Conservation (phyloP, 1,140 invertebrate genomes). For the Cyphomyrmex costatus region DNA sequence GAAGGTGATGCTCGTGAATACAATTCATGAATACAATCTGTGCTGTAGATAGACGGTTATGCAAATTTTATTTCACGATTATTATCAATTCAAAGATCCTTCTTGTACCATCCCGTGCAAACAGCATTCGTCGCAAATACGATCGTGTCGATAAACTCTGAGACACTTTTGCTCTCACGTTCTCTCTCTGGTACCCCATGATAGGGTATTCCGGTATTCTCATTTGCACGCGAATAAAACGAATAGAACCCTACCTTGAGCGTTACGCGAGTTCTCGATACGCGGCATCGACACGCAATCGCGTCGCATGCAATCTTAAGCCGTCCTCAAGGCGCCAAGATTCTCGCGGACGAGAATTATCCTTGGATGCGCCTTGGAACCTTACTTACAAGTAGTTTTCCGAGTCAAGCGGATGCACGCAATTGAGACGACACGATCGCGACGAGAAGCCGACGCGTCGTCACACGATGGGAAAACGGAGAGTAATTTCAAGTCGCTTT, state of each 20-base stretch:
- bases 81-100: slow-evolving; percentile 21
- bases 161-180: not conserved
- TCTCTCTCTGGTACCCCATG: not conserved
- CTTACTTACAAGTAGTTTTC: not conserved
- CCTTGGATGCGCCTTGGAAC: not conserved
- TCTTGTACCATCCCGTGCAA: not conserved
- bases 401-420: slow-evolving; percentile 34
- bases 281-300: slow-evolving; percentile 27
- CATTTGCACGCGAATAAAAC: slow-evolving; percentile 43
- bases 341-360: slow-evolving; percentile 26
- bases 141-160: not conserved
- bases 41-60: not conserved
- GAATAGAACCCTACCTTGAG: not conserved
- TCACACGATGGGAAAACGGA: slow-evolving; percentile 46
- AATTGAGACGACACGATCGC: not conserved
- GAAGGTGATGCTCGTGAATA: not conserved
- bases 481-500: slow-evolving; percentile 57
- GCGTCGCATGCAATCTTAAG: slow-evolving; percentile 25
- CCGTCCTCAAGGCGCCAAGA: slow-evolving; percentile 1
- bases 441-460: not conserved
- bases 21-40: not conserved
- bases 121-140: not conserved
- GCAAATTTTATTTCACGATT: slow-evolving; percentile 27
- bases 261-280: not conserved
- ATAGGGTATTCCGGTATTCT: not conserved